phyloP scores from a whole-genome alignment of 1,140 invertebrate genomes.

The Chymomyza costata region DNA sequence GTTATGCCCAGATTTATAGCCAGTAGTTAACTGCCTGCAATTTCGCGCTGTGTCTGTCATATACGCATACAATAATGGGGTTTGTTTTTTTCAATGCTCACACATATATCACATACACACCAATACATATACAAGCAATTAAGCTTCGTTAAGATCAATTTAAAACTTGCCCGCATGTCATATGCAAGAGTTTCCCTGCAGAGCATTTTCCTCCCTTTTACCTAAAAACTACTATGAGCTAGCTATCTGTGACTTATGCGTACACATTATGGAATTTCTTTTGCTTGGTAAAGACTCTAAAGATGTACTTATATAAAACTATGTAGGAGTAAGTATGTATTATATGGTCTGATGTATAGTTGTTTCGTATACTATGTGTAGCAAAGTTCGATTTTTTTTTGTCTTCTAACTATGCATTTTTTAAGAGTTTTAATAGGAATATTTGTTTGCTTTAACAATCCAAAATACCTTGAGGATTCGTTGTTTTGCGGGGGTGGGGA shows the following conservation, averaged over 20 bases:
- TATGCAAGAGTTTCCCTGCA: slow-evolving; percentile 4
- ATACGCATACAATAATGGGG: slow-evolving; percentile 24
- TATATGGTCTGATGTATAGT: background rate
- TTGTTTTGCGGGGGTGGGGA: too few relatives aligned
- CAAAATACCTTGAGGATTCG: too few relatives aligned
- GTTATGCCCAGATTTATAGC: too few relatives aligned
- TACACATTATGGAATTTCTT: slow-evolving; percentile 50
- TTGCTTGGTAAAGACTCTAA: slow-evolving; percentile 3
- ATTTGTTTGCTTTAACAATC: too few relatives aligned
- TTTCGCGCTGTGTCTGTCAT: slow-evolving; percentile 33
- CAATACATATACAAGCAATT: slow-evolving; percentile 61
- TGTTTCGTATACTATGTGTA: too few relatives aligned
- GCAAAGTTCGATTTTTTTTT: too few relatives aligned
- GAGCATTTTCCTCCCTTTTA: background rate
- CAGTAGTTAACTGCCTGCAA: background rate
- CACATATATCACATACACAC: slow-evolving; percentile 38
- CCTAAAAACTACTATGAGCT: slow-evolving; percentile 17
- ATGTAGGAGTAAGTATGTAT: background rate
- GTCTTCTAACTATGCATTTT: too few relatives aligned
- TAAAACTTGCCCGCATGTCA: slow-evolving; percentile 73
- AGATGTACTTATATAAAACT: background rate
- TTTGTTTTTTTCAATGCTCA: slow-evolving; percentile 21
- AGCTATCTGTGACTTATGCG: slow-evolving; percentile 29
- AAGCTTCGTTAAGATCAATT: slow-evolving; percentile 75
- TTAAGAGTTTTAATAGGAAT: too few relatives aligned